Base-by-base conservation (phyloP, 2,113 vertebrate species). In the Hipposideros armiger region DNA sequence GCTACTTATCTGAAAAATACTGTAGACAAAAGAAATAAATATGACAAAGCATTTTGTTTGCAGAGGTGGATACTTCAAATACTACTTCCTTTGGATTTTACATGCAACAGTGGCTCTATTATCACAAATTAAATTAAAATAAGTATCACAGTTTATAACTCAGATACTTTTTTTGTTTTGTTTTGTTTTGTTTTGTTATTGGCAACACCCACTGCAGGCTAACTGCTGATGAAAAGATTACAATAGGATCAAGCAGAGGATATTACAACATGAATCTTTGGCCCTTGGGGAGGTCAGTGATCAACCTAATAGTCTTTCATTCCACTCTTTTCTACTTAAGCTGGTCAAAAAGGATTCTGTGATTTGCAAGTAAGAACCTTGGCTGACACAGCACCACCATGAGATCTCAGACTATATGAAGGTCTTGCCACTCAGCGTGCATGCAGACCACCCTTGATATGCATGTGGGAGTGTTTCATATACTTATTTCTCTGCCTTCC, bases 401-500 rank as follows among this genome's bases (percentile, higher is more conserved):
- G 73, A 96, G 97, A 88, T 17, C 17, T 90, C 47, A 95, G 92
- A 96, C 47, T 85, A 82, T 1, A 13, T 0, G 6, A 13, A 20
- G 26, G 45, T 6, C n/a, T 20, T 19, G 28, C 15, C 20, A 30
- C 20, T 66, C 40, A 22, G 19, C 30, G 20, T 13, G 30, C 8
- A 1, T 0, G 2, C 32, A 24, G 58, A 45, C 47, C 32, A 26
- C 36, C 1, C 26, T 28, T 19, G 32, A 19, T 5, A 17, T 56
- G 47, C 30, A 47, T 1, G 2, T 4, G 30, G 4, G 95, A 60
- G 30, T 73, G 47, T 54, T 62, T 50, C 47, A 5, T 77, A 8
- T 8, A 10, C 36, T 69, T 82, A 45, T 26, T 76, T 45, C 40
- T 85, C 50, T 74, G 54, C 26, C 54, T 66, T 78, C 32, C 88